A percentile compares a stretch with the other conserved stretches of the same genome.
Conservation (phyloP, 2,888 invertebrate species). For the Melikaiella ostensackeni region DNA sequence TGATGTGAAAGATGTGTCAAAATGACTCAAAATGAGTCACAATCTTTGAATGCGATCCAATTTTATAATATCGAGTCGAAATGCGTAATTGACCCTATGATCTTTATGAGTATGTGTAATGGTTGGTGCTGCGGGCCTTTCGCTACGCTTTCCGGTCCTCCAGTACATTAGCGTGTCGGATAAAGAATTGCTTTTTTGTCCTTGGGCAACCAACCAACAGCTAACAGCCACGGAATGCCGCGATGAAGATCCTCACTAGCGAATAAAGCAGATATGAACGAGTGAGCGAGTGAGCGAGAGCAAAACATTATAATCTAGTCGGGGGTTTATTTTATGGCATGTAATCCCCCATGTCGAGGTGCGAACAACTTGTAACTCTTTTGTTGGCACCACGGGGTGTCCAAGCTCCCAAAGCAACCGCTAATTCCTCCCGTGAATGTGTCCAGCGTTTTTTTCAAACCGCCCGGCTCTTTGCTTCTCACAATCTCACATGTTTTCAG, state of each 20-base stretch:
- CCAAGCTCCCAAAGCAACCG: constrained; percentile 69
- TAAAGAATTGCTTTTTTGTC: constrained; percentile 52
- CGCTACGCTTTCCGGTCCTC: constrained; percentile 57
- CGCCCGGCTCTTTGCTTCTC: constrained; percentile 31
- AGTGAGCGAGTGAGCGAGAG: constrained; percentile 49
- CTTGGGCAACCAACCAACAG: constrained; percentile 48
- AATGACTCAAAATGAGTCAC: neutral
- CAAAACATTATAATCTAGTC: constrained; percentile 72
- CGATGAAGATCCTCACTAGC: constrained; percentile 45
- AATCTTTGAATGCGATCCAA: neutral
- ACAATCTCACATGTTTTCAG: constrained; percentile 18
- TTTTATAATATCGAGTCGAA: constrained; percentile 22
- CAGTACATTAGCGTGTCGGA: constrained; percentile 46
- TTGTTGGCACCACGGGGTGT: constrained; percentile 73
- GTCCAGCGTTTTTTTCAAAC: constrained; percentile 14
- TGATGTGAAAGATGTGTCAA: constrained; percentile 1
- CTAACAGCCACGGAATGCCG: constrained; percentile 45
- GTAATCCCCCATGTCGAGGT: constrained; percentile 74
- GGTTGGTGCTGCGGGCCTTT: constrained; percentile 44
- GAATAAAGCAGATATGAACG: neutral
- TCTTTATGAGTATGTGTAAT: constrained; percentile 27
- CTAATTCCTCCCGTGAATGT: constrained; percentile 69
- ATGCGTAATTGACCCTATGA: constrained; percentile 26
- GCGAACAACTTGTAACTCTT: constrained; percentile 75
- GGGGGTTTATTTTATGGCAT: constrained; percentile 73